Evolutionary conservation across 2,113 vertebrate genomes (phyloP), one percentile per base, ranked within the genome.

Genomic region (Dicrurus megarhynchus): DNA sequence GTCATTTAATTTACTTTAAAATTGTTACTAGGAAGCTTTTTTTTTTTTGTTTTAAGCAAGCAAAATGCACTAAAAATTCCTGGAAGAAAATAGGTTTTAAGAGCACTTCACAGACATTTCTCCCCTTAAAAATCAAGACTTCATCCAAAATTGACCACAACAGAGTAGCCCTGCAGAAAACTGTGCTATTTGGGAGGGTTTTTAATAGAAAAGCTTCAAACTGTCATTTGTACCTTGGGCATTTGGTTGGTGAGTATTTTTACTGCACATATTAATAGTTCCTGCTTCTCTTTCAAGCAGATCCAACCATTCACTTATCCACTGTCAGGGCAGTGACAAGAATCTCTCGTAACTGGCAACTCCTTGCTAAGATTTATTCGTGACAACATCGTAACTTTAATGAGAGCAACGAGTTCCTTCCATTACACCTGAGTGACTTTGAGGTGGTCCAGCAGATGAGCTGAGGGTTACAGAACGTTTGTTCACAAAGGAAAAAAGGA

Each of bases 1-100:
- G 95, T 92, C 94, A 65, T 81, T 92, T 91, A 67, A 92, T 95
- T 97, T 89, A 92, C 95, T 96, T 95, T n/a, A 87, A 96, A 95
- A 90, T 67, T 28, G 76, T 88, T 89, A 81, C 91, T 79, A 78
- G 74, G 55, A 80, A 96, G 88, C 63, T 10, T 28, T 73, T 85
- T 42, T 22, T n/a, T 39, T 8, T 30, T 93, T 88, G 13, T n/a
- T 70, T 61, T 12, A 86, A 75, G 53, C 17, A 74, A 83, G 44
- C 30, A 92, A 75, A 80, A 84, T 11, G 39, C 24, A 70, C 16
- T 37, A 28, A 77, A 69, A 52, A 44, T 46, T 74, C 69, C 27
- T 59, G 79, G 64, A 59, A 44, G 56, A 79, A 77, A 89, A 82
- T 0, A 42, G 35, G 12, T 60, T 83, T 77, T 47, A 70, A 63